Conservation (phyloP, 2,113 vertebrate species). For the Hypocryptadius cinnamomeus region DNA sequence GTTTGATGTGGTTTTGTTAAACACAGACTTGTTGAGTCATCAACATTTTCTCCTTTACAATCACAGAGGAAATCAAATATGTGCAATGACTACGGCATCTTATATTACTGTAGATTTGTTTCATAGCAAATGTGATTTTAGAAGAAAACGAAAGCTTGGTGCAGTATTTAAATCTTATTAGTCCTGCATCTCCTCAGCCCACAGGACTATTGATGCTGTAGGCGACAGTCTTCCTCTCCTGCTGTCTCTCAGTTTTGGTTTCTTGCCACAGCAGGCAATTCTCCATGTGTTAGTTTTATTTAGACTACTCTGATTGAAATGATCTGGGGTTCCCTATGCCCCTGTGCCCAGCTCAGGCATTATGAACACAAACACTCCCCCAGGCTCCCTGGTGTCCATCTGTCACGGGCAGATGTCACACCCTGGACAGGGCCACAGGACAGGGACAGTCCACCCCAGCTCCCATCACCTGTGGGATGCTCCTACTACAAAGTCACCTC, state of each 20-base stretch:
- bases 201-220: neutral
- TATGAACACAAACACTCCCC: fast-evolving
- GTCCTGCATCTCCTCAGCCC: neutral
- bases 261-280: neutral
- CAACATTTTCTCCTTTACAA: neutral
- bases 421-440: neutral
- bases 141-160: conserved; percentile 4
- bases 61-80: conserved; percentile 23
- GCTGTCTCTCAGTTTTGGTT: neutral
- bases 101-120: neutral
- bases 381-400: neutral
- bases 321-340: neutral
- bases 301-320: neutral
- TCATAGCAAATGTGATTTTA: neutral
- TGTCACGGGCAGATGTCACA: fast-evolving
- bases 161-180: conserved; percentile 17
- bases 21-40: conserved; percentile 30
- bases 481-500: neutral
- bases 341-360: neutral
- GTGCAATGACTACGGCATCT: neutral
- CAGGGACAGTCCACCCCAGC: neutral
- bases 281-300: neutral
- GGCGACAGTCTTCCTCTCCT: neutral
- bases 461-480: neutral
- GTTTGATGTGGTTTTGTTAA: neutral